phyloP scores from a whole-genome alignment of 2,797 vertebrate species.

The Holocentrus rufus region DNA sequence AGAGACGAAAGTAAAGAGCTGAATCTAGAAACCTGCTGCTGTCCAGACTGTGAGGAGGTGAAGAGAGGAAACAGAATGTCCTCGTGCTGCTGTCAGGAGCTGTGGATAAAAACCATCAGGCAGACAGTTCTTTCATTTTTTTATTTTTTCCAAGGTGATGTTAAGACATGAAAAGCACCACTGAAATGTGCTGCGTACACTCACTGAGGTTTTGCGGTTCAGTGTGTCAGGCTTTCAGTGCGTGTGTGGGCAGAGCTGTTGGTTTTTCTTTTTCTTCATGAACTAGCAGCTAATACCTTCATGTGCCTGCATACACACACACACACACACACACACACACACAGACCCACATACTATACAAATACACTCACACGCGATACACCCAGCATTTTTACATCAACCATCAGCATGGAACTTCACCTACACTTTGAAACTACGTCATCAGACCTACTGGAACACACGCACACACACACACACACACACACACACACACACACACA shows the following conservation, averaged over 20 bases:
- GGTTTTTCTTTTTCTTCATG: slow-evolving; percentile 21
- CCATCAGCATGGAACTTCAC: slow-evolving; percentile 57
- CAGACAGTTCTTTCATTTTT: slow-evolving; percentile 4
- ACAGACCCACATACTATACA: background rate
- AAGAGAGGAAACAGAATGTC: no score
- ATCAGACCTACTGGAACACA: slow-evolving; percentile 36
- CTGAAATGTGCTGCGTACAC: slow-evolving; percentile 3
- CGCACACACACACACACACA: background rate
- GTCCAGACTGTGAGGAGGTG: no score
- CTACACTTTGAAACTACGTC: slow-evolving; percentile 68
- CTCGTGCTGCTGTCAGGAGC: no score
- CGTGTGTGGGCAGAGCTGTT: slow-evolving; percentile 25
- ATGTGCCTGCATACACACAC: background rate
- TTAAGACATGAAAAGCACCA: slow-evolving; percentile 13
- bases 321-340: background rate
- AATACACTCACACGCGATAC: background rate
- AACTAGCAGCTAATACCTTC: background rate
- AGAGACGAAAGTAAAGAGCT: no score
- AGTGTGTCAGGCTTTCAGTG: slow-evolving; percentile 15
- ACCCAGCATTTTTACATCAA: slow-evolving; percentile 33
- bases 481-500: background rate
- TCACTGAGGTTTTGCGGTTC: slow-evolving; percentile 54
- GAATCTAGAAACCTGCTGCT: no score
- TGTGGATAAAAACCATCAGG: no score
- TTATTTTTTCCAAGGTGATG: background rate